These are phyloP conservation scores for Choloepus didactylus DNA, from an alignment of 2,797 vertebrate genomes.

Conservation along the genomic window DNA sequence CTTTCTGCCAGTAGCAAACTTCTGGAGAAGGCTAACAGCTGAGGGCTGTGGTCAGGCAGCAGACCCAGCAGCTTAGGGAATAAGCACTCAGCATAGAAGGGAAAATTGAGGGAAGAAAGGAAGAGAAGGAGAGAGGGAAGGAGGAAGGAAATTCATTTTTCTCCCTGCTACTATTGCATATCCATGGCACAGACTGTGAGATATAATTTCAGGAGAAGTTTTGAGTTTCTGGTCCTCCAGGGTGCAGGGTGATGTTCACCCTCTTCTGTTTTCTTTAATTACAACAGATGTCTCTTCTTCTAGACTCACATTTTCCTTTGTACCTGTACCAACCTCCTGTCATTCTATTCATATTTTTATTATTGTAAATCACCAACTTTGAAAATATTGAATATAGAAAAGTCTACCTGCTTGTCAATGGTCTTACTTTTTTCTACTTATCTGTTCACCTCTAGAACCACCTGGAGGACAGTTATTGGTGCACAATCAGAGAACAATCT, in stretches of 20 bases:
- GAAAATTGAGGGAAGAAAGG: not conserved
- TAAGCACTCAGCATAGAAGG: not conserved
- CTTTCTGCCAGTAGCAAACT: not conserved
- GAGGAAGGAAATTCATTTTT: not conserved
- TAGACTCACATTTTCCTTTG: not conserved
- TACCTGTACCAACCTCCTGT: not conserved
- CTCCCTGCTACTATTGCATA: not conserved
- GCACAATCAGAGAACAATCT: not conserved
- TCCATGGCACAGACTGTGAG: not conserved
- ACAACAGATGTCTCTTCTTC: not conserved
- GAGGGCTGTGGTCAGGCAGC: not conserved
- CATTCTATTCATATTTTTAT: not conserved
- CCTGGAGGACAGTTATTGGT: not conserved
- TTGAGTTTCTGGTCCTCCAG: not conserved
- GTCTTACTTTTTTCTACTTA: not conserved
- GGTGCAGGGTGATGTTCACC: not conserved
- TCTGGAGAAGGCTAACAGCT: not conserved
- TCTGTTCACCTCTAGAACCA: not conserved
- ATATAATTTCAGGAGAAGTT: not conserved
- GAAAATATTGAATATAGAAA: not conserved
- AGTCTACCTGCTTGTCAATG: not conserved
- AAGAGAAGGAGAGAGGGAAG: too few relatives aligned
- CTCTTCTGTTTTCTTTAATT: not conserved
- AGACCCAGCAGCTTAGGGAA: not conserved
- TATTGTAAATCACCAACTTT: conserved; percentile 7